Conservation (phyloP, 92 coral and sea anemone genomes). For the Umimayanthus chanpuru region DNA sequence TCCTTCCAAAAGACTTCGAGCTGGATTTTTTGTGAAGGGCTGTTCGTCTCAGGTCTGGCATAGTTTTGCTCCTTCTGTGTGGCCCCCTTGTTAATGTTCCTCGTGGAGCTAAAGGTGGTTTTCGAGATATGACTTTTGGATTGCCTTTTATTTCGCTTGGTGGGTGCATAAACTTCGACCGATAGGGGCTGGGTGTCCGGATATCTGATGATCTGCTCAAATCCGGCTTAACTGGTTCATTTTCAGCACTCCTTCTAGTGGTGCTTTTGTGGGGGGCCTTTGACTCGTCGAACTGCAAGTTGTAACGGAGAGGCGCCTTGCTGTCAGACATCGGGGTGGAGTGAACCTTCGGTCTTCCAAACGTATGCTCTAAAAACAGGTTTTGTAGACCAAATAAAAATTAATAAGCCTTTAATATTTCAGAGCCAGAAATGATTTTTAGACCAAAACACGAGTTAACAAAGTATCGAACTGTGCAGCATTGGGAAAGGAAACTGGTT, state of each 20-base stretch:
- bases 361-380: neutral
- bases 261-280: neutral
- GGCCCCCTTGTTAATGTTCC: constrained; percentile 5
- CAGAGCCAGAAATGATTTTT: neutral
- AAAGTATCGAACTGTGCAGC: too few species aligned
- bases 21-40: constrained; percentile 53
- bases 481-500: too few species aligned
- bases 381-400: neutral
- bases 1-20: constrained; percentile 53
- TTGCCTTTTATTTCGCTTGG: constrained; percentile 23
- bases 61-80: constrained; percentile 78
- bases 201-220: neutral
- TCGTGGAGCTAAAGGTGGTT: constrained; percentile 24
- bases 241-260: neutral
- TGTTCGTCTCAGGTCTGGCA: constrained; percentile 76
- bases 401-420: neutral
- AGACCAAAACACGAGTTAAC: neutral
- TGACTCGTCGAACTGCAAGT: constrained; percentile 22
- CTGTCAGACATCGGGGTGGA: constrained; percentile 22
- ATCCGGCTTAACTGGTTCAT: neutral
- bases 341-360: constrained; percentile 33
- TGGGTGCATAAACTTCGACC: constrained; percentile 42
- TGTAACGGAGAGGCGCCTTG: constrained; percentile 4
- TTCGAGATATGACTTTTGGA: constrained; percentile 1
- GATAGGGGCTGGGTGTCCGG: constrained; percentile 34